Base-by-base conservation (phyloP, 1,140 invertebrate genomes). In the Gryon sp. region DNA sequence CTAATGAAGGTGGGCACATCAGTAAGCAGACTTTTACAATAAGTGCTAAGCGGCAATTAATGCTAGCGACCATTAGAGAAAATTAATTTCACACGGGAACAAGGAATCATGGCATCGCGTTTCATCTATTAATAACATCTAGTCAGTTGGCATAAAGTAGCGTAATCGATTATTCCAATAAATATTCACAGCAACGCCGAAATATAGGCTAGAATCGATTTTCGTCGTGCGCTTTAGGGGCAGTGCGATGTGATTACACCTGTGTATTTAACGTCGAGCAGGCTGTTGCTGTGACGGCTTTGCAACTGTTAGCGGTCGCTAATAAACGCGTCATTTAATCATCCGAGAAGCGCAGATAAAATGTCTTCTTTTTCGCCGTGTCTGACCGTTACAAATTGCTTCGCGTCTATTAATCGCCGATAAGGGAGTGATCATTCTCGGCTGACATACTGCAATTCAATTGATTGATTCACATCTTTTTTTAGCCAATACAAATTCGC, bases 321-420 rank as follows among this genome's bases (percentile, higher is more conserved):
- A 77, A 78, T 82, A 82, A 80, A 80, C 66, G 78, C 57, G 26
- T 41, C 70, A 48, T 75, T 75, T 60, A 62, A 75, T 70, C 65
- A 75, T 46, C 15, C 52, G 32, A 45, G 38, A 30, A 30, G 19
- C 22, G 22, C 2, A 18, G 15, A 59, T 65, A 60, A 65, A 78
- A 74, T 78, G 38, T 43, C 57, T 74, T 63, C 45, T 11, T 48
- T 34, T 53, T 36, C 18, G 5, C n/a, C 8, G 24, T 36, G 22
- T 57, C 16, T n/a, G 22, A 30, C 41, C 9, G 18, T 38, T 41
- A 65, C 40, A 76, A 76, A 76, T 76, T 70, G 57, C 32, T 48
- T 22, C 16, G 40, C 45, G 38, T 36, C 60, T 68, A 68, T 73
- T 79, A 76, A 75, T 75, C 43, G 52, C n/a, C 40, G 40, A 46